These are phyloP conservation scores for Aeoliscus strigatus DNA, from an alignment of 2,797 vertebrate species.

Conservation along the genomic window DNA sequence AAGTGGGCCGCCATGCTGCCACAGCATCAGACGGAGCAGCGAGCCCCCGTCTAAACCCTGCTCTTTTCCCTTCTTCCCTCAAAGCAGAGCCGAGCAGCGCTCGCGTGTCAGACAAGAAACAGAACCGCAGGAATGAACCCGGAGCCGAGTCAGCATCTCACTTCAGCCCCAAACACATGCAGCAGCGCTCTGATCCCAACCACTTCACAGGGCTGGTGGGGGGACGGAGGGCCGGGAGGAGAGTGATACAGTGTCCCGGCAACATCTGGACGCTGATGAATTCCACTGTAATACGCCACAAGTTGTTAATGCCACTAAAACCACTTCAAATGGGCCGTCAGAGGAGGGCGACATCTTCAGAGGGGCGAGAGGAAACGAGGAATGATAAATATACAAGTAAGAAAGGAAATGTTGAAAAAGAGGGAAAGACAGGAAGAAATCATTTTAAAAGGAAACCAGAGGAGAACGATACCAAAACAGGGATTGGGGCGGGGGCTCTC, in stretches of 20 bases:
- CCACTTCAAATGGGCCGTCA: slow-evolving; percentile 54
- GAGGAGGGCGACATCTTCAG: slow-evolving; percentile 36
- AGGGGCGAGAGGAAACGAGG: slow-evolving; percentile 45
- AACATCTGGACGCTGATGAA: slow-evolving; percentile 73
- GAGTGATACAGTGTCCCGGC: slow-evolving; percentile 49
- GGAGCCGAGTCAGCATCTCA: slow-evolving; percentile 72
- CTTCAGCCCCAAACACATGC: slow-evolving; percentile 47
- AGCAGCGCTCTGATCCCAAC: slow-evolving; percentile 63
- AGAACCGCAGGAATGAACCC: slow-evolving; percentile 76
- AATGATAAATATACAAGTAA: slow-evolving; percentile 51
- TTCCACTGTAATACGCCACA: slow-evolving; percentile 71
- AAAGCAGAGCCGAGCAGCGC: slow-evolving; percentile 30
- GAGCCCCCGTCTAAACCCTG: slow-evolving; percentile 26
- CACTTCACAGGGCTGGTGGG: slow-evolving; percentile 71
- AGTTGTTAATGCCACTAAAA: slow-evolving; percentile 60
- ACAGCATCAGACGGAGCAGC: slow-evolving; percentile 22
- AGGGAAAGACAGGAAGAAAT: slow-evolving; percentile 19
- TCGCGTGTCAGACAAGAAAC: slow-evolving; percentile 71
- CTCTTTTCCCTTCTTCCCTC: slow-evolving; percentile 29
- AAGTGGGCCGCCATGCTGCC: slow-evolving; percentile 48
- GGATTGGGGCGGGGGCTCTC: slow-evolving; percentile 26
- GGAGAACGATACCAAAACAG: slow-evolving; percentile 31
- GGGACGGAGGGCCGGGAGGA: slow-evolving; percentile 17
- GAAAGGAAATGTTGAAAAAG: slow-evolving; percentile 48
- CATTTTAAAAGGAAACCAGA: slow-evolving; percentile 31